Evolutionary conservation across 2,113 vertebrate species (phyloP).

Genomic region (Girardinichthys multiradiatus): DNA sequence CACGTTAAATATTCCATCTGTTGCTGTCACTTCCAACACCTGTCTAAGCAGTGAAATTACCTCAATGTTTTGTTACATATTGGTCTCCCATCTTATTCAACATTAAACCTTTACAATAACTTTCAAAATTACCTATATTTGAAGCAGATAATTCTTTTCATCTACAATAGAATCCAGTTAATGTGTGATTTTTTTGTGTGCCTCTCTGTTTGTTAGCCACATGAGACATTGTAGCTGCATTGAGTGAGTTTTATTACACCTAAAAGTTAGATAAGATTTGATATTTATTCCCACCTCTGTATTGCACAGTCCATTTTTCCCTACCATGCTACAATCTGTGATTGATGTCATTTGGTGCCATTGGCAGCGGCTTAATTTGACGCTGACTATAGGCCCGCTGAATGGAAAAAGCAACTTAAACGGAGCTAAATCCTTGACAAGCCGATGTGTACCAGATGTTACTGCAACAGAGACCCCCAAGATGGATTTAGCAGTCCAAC

Average conservation of each 20-base stretch:
- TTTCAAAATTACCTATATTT: too few relatives aligned
- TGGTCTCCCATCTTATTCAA: too few relatives aligned
- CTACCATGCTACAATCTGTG: constrained; percentile 21
- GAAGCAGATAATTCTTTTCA: too few relatives aligned
- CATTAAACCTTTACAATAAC: too few relatives aligned
- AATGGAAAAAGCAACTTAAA: constrained; percentile 76
- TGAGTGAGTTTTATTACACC: too few relatives aligned
- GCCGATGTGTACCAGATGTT: constrained; percentile 82
- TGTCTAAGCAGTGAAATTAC: neutral
- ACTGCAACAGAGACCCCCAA: constrained; percentile 59
- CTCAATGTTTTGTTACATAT: neutral
- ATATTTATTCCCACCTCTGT: neutral
- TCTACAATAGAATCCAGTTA: too few relatives aligned
- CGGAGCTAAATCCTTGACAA: constrained; percentile 76
- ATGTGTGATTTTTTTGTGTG: too few relatives aligned
- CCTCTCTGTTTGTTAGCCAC: too few relatives aligned
- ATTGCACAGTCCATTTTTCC: constrained; percentile 5
- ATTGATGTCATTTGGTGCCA: constrained; percentile 63
- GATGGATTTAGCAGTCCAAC: constrained; percentile 59
- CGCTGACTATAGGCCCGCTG: constrained; percentile 52
- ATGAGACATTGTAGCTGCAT: too few relatives aligned
- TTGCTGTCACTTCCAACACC: neutral
- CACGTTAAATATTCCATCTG: too few relatives aligned
- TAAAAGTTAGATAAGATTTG: neutral
- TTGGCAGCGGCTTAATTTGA: constrained; percentile 69